Percentiles rank a stretch among this genome's conserved stretches.
Evolutionary conservation across 1,140 invertebrate genomes (phyloP).

Genomic region (Andricus grossulariae): DNA sequence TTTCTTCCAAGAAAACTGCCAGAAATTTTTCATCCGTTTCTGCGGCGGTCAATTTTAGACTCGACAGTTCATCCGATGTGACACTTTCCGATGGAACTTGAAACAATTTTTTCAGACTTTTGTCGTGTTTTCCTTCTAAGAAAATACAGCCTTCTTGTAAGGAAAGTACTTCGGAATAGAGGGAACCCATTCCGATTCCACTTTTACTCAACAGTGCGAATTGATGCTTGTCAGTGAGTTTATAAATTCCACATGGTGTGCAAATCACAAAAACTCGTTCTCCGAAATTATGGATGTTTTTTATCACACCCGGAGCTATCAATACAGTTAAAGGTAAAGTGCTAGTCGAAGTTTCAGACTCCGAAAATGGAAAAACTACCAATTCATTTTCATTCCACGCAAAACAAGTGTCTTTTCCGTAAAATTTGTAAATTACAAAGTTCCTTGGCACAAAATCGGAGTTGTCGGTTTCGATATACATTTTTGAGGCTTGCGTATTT

Average conservation of each 20-base stretch:
- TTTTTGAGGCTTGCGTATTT: conserved; percentile 22
- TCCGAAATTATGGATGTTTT: conserved; percentile 50
- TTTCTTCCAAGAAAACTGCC: conserved; percentile 35
- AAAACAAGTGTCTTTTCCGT: conserved; percentile 58
- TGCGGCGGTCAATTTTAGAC: conserved; percentile 35
- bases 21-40: conserved; percentile 33
- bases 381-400: conserved; percentile 59
- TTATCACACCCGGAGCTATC: conserved; percentile 53
- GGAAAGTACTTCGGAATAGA: conserved; percentile 53
- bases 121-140: conserved; percentile 56
- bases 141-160: conserved; percentile 43
- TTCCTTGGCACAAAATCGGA: conserved; percentile 43
- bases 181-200: conserved; percentile 54
- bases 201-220: conserved; percentile 53
- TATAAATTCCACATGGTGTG: conserved; percentile 59
- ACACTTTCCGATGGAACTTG: background rate
- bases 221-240: conserved; percentile 49
- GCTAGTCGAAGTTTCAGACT: background rate
- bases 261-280: conserved; percentile 60
- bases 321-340: conserved; percentile 34
- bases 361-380: conserved; percentile 53
- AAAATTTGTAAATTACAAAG: conserved; percentile 60
- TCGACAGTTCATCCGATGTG: conserved; percentile 16
- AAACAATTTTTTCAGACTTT: conserved; percentile 36
- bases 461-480: conserved; percentile 51